Percentiles rank a stretch among this genome's conserved stretches.
Conservation (phyloP, 2,888 invertebrate genomes). For the Cerceris ruficornis region DNA sequence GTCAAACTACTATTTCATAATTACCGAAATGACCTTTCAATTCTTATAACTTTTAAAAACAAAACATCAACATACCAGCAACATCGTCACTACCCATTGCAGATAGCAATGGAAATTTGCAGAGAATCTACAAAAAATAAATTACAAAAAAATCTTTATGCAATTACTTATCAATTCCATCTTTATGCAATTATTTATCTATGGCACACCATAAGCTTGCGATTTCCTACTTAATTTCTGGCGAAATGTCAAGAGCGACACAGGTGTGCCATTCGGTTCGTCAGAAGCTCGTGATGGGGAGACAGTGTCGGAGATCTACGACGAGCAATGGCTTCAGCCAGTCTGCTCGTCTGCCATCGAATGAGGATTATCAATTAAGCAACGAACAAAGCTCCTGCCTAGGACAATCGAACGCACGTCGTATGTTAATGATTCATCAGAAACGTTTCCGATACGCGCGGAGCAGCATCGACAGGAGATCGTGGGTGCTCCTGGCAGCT, state of each 20-base stretch:
- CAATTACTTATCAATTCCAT: not conserved
- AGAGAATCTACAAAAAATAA: too few species aligned
- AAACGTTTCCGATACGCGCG: constrained; percentile 58
- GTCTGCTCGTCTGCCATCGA: constrained; percentile 49
- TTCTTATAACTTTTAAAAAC: too few species aligned
- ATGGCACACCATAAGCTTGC: constrained; percentile 5
- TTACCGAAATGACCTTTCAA: too few species aligned
- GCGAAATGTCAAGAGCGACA: constrained; percentile 22
- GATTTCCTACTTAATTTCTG: not conserved
- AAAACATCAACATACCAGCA: too few species aligned
- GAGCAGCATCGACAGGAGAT: constrained; percentile 37
- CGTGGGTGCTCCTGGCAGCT: constrained; percentile 52
- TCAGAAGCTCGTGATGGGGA: constrained; percentile 37
- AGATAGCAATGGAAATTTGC: too few species aligned
- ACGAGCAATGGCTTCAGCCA: constrained; percentile 27
- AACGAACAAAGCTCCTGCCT: constrained; percentile 62
- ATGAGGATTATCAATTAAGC: constrained; percentile 63
- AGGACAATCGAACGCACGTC: constrained; percentile 53
- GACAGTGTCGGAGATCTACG: constrained; percentile 33
- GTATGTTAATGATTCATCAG: constrained; percentile 68
- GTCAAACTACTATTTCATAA: too few species aligned
- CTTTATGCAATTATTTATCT: not conserved
- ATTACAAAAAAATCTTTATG: too few species aligned
- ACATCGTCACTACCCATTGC: too few species aligned
- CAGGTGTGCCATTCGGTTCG: constrained; percentile 42